Percentiles rank a stretch among this genome's conserved stretches.
These are phyloP conservation scores for Aleiodes testaceus DNA, from an alignment of 2,888 invertebrate genomes.

Conservation along the genomic window DNA sequence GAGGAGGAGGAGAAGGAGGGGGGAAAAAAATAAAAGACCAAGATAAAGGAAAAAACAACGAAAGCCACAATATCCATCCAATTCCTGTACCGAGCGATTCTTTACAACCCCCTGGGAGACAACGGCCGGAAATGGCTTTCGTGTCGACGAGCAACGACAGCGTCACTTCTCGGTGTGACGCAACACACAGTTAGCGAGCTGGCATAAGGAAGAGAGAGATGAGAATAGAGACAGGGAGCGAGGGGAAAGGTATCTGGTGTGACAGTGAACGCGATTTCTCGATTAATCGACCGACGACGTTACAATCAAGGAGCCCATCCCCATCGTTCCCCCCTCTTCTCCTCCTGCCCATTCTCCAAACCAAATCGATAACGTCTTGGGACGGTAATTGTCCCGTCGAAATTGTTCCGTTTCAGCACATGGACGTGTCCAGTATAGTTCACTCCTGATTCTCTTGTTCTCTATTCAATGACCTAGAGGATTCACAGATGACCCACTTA, in stretches of 20 bases:
- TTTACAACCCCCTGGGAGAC: slow-evolving; percentile 35
- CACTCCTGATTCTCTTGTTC: not conserved
- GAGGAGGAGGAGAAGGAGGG: slow-evolving; percentile 38
- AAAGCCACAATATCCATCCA: slow-evolving; percentile 35
- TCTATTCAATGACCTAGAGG: slow-evolving; percentile 25
- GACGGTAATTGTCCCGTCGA: slow-evolving; percentile 41
- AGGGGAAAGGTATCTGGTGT: slow-evolving; percentile 23
- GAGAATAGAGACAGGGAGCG: not conserved
- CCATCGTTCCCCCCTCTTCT: not conserved
- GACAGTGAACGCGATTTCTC: slow-evolving; percentile 45
- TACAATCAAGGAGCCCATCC: slow-evolving; percentile 28
- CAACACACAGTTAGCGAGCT: slow-evolving; percentile 26
- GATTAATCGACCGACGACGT: slow-evolving; percentile 42
- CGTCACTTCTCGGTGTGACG: slow-evolving; percentile 40
- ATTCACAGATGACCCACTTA: slow-evolving; percentile 41
- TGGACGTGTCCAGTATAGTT: slow-evolving; percentile 24
- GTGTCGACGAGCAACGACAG: slow-evolving; percentile 38
- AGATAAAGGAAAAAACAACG: not conserved
- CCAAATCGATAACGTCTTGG: slow-evolving; percentile 41
- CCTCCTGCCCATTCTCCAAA: not conserved
- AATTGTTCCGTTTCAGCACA: slow-evolving; percentile 36
- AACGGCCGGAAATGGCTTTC: slow-evolving; percentile 40
- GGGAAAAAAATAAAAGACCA: too few species aligned
- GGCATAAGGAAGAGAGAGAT: slow-evolving; percentile 8
- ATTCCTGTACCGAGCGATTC: slow-evolving; percentile 38